A percentile compares a stretch with the other conserved stretches of the same genome.
phyloP scores from a whole-genome alignment of 2,888 invertebrate species.

The Keiferia lycopersicella region DNA sequence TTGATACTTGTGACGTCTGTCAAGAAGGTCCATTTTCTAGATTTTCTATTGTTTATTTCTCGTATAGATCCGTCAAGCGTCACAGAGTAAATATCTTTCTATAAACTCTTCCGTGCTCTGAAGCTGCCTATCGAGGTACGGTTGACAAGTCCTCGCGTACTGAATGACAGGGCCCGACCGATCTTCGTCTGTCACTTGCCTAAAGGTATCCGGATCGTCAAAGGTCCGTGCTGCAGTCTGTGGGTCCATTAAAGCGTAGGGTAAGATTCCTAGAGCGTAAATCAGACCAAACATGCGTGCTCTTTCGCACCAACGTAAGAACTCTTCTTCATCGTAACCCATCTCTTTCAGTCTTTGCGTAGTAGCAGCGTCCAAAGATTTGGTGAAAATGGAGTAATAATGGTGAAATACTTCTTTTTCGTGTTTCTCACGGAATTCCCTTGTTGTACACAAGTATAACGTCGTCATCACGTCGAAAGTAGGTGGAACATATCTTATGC shows the following conservation, averaged over 20 bases:
- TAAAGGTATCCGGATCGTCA: conserved; percentile 43
- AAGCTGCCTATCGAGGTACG: conserved; percentile 24
- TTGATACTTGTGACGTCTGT: no score
- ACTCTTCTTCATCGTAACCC: conserved; percentile 44
- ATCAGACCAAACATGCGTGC: conserved; percentile 44
- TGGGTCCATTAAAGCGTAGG: conserved; percentile 48
- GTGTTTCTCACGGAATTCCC: conserved; percentile 49
- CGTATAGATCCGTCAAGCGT: no score
- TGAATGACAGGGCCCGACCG: conserved; percentile 41
- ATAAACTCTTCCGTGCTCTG: conserved; percentile 38
- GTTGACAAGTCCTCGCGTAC: conserved; percentile 25
- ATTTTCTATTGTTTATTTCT: no score
- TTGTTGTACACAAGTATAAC: conserved; percentile 56
- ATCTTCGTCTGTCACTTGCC: conserved; percentile 36
- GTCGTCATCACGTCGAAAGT: conserved; percentile 62
- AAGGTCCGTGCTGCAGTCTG: conserved; percentile 38
- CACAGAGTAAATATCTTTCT: conserved; percentile 37
- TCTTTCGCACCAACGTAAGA: conserved; percentile 45
- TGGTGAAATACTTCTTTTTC: conserved; percentile 48
- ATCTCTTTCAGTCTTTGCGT: conserved; percentile 44
- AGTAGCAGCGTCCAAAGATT: conserved; percentile 43
- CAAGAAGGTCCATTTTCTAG: no score
- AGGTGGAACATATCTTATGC: conserved; percentile 62
- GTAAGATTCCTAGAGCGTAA: conserved; percentile 39
- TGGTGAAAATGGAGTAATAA: conserved; percentile 51